phyloP scores from a whole-genome alignment of 2,113 vertebrate genomes.

The Ceuthmochares aereus region DNA sequence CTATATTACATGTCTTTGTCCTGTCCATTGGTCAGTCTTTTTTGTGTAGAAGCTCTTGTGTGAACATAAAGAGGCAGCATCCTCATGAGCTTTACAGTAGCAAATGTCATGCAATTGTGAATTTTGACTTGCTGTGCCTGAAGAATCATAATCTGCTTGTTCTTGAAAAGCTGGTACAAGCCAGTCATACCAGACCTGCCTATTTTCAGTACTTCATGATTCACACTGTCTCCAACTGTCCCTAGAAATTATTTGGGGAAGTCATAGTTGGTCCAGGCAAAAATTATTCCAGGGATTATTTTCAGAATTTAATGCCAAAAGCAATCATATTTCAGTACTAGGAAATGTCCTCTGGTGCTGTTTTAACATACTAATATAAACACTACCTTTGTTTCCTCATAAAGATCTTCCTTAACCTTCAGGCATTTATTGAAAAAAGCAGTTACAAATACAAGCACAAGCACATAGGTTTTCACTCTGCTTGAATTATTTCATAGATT shows the following conservation, averaged over 20 bases:
- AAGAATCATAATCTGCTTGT: neutral
- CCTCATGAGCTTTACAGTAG: neutral
- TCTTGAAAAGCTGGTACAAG: slow-evolving; percentile 8
- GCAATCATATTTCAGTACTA: neutral
- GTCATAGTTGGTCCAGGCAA: neutral
- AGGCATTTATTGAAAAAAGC: neutral
- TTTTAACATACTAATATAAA: neutral
- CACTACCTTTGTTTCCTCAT: neutral
- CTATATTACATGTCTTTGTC: neutral
- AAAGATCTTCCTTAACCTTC: neutral
- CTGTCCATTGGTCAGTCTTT: neutral
- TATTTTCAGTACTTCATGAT: neutral
- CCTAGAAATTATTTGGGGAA: slow-evolving; percentile 15
- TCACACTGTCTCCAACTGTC: neutral
- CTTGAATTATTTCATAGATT: neutral
- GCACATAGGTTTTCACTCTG: neutral
- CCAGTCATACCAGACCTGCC: neutral
- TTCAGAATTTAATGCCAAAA: neutral
- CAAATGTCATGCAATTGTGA: neutral
- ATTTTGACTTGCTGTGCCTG: neutral
- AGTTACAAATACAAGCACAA: neutral
- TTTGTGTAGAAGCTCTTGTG: neutral
- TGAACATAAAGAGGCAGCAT: neutral
- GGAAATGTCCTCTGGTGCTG: neutral
- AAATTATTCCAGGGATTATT: neutral